phyloP scores from a whole-genome alignment of 2,113 vertebrate genomes.

The Platycercus adscitus region DNA sequence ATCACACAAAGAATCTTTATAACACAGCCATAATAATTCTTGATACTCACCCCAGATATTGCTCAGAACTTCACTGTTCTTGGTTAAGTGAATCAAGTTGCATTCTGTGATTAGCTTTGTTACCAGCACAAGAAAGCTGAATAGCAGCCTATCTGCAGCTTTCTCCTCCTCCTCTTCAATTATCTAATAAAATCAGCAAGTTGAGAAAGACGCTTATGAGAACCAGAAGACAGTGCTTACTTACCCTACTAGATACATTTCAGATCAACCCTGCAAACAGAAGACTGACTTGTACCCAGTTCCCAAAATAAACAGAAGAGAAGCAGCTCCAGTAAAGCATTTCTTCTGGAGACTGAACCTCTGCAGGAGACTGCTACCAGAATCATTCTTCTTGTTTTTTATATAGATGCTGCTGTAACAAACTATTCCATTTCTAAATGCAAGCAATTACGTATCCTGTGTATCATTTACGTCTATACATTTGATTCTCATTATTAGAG shows the following conservation, averaged over 20 bases:
- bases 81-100: slow-evolving; percentile 79
- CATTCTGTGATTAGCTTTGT: slow-evolving; percentile 90
- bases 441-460: background rate
- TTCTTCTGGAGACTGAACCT: background rate
- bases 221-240: background rate
- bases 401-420: background rate
- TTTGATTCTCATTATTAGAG: background rate
- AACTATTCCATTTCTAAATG: background rate
- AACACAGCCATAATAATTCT: background rate
- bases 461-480: background rate
- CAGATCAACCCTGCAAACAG: background rate
- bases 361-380: background rate
- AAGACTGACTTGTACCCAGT: background rate
- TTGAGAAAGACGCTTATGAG: background rate
- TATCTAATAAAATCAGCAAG: slow-evolving; percentile 75
- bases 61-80: slow-evolving; percentile 74
- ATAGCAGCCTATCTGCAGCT: slow-evolving; percentile 89
- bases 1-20: background rate
- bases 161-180: slow-evolving; percentile 89
- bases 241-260: background rate
- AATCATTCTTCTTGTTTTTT: background rate
- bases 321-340: background rate
- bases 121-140: slow-evolving; percentile 87
- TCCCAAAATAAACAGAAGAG: background rate
- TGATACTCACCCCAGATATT: slow-evolving; percentile 86